These are phyloP conservation scores for Malacoraja senta DNA, from an alignment of 2,797 vertebrate genomes.

Conservation along the genomic window DNA sequence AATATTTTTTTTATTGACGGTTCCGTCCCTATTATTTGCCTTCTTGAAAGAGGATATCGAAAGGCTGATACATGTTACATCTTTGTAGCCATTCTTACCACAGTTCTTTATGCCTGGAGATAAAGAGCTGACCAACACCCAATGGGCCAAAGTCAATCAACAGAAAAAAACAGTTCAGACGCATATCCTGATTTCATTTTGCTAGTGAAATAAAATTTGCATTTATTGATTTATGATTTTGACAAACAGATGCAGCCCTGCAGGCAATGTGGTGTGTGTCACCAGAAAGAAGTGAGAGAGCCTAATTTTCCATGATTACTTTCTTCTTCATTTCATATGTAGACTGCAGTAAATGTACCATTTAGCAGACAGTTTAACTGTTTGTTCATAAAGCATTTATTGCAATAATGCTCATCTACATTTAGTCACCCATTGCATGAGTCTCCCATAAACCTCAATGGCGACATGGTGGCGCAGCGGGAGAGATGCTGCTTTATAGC, in stretches of 20 bases:
- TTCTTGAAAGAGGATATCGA: too few relatives aligned
- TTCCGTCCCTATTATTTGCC: too few relatives aligned
- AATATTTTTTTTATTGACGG: too few relatives aligned
- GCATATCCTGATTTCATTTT: neutral
- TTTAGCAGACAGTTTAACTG: neutral
- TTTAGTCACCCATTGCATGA: too few relatives aligned
- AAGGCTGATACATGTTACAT: too few relatives aligned
- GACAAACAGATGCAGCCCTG: neutral
- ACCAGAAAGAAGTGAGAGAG: neutral
- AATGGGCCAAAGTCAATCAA: neutral
- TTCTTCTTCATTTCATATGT: neutral
- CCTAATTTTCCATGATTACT: neutral
- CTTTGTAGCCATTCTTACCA: too few relatives aligned
- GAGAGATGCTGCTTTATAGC: too few relatives aligned
- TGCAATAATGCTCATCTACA: too few relatives aligned
- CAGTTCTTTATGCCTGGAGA: neutral
- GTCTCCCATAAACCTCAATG: too few relatives aligned
- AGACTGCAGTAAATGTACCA: neutral
- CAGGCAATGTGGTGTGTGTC: neutral
- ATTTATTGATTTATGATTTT: conserved; percentile 4
- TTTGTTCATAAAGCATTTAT: neutral
- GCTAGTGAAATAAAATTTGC: neutral
- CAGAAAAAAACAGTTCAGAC: neutral
- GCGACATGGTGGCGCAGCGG: too few relatives aligned
- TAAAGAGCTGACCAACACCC: neutral